Percentiles rank a stretch among this genome's conserved stretches.
phyloP scores from a whole-genome alignment of 1,140 invertebrate species.

The Chlorops oryzae region DNA sequence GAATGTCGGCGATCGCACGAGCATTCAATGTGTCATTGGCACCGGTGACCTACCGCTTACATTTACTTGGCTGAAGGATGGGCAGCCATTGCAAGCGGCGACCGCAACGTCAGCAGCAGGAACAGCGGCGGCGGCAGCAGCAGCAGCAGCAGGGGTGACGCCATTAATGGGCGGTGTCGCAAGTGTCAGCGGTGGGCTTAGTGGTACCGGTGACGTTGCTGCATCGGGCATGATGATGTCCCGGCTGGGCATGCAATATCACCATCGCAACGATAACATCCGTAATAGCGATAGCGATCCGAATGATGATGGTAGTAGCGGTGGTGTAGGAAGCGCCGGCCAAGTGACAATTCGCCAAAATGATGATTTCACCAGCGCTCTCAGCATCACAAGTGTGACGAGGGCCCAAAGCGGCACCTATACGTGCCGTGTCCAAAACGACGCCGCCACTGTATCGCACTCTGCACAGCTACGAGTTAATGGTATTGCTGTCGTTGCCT shows the following conservation, averaged over 20 bases:
- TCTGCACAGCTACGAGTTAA: conserved; percentile 58
- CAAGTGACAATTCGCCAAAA: conserved; percentile 57
- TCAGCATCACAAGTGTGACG: conserved; percentile 59
- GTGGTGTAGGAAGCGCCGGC: conserved; percentile 48
- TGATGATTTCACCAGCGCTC: conserved; percentile 59
- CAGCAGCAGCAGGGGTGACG: conserved; percentile 10
- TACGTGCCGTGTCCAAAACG: conserved; percentile 61
- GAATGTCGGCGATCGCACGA: conserved; percentile 64
- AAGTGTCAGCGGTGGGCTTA: conserved; percentile 32
- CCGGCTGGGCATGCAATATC: background rate
- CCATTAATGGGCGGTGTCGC: conserved; percentile 13
- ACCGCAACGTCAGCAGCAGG: conserved; percentile 16
- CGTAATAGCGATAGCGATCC: conserved; percentile 14
- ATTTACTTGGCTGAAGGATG: conserved; percentile 68
- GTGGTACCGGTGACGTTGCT: conserved; percentile 32
- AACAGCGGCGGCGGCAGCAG: conserved; percentile 17
- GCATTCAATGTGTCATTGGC: conserved; percentile 60
- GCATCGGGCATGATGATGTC: conserved; percentile 20
- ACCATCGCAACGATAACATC: conserved; percentile 8
- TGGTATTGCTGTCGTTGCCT: conserved; percentile 47
- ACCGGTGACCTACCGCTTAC: conserved; percentile 64
- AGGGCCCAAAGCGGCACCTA: conserved; percentile 64
- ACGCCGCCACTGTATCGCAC: conserved; percentile 56
- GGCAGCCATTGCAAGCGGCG: conserved; percentile 40
- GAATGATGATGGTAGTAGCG: conserved; percentile 35